Evolutionary conservation across 2,888 invertebrate species (phyloP).

Genomic region (Thecophora atra): DNA sequence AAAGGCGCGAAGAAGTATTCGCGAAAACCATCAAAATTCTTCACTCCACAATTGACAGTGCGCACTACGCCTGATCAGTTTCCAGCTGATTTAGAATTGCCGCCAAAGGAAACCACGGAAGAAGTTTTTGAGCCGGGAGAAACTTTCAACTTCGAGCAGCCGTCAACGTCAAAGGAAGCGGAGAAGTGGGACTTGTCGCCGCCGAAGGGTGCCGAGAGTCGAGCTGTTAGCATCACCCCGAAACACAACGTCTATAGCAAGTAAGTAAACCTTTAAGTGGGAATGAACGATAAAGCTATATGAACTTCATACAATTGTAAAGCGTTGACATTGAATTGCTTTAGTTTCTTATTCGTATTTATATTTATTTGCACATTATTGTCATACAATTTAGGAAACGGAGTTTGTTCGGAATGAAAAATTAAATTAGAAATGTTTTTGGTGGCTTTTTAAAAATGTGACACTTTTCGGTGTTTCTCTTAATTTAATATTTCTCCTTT

Average conservation of each 20-base stretch:
- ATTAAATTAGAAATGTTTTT: too few species aligned
- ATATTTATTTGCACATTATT: too few species aligned
- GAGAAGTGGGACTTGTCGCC: conserved; percentile 30
- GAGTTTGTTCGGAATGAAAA: too few species aligned
- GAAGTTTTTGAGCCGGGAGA: conserved; percentile 50
- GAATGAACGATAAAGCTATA: too few species aligned
- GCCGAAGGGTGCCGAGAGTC: conserved; percentile 31
- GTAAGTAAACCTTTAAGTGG: conserved; percentile 28
- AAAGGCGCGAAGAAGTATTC: conserved; percentile 44
- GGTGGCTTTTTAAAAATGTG: background rate
- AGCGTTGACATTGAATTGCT: too few species aligned
- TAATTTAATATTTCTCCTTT: background rate
- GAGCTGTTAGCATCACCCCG: conserved; percentile 47
- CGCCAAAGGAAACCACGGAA: conserved; percentile 21
- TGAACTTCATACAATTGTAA: too few species aligned
- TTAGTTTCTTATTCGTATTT: too few species aligned
- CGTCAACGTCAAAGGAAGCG: conserved; percentile 19
- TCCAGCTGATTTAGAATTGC: background rate
- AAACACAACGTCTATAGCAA: conserved; percentile 35
- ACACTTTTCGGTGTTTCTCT: background rate
- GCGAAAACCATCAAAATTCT: conserved; percentile 49
- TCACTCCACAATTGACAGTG: conserved; percentile 50
- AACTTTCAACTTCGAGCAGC: conserved; percentile 45
- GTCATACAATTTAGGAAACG: too few species aligned
- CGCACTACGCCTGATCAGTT: conserved; percentile 41